Evolutionary conservation across 2,888 invertebrate genomes (phyloP), one percentile per base, ranked within the genome.

Genomic region (Volucella zonaria): DNA sequence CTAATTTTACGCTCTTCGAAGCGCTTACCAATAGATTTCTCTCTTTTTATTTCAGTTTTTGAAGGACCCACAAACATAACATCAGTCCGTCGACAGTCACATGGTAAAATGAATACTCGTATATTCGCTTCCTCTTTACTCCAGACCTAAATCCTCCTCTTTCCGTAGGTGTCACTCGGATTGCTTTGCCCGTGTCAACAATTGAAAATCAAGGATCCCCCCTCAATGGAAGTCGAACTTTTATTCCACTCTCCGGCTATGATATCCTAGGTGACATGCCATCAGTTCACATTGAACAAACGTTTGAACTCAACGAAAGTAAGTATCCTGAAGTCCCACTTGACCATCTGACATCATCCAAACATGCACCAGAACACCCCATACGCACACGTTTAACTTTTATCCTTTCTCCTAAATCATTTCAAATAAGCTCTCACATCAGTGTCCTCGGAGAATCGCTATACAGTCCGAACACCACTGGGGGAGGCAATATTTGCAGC

Each of bases 401-500:
- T 54, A 12, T 10, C 38, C 54, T 23, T 58, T 43, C 52, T 81
- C 68, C 58, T 68, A 14, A 52, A 15, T 11, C 1, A 40, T 58
- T 56, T 1, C 54, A 42, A 56, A 47, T 8, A 58, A 92, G 92
- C 89, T 45, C 89, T 91, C 2, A 90, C 91, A 4, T 89, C 89
- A 10, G 93, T 95, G 9, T 94, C 94, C 45, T 95, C 95, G 0
- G 95, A 95, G 89, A 95, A 95, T 89, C 93, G 96, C 15, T 96
- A 95, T 91, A 94, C 94, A 71, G 93, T 96, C 0, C 94, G 95
- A 88, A 93, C 96, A 0, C 95, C 95, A 0, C 92, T 94, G 64
- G 95, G 95, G 1, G 96, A 96, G 89, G 95, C 96, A 0, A 91
- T 96, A n/a, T 96, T 95, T 90, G 93, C 95, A 52, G 96, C 95